Base-by-base conservation (phyloP, 2,888 invertebrate genomes). In the Caenorhabditis auriculariae region DNA sequence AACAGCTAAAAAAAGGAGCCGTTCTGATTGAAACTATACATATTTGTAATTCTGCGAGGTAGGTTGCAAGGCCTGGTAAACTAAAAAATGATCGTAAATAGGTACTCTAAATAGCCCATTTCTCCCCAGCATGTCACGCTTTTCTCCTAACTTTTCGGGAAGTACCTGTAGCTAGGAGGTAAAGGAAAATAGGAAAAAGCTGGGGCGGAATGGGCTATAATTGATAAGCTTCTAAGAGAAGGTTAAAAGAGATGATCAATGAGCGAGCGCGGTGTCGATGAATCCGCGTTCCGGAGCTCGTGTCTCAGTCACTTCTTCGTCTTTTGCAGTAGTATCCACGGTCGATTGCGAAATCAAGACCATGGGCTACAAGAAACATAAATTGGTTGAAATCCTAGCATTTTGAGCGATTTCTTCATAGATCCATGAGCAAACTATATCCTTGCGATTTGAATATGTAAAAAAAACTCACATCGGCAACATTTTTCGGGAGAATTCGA, bases 281-380 rank as follows among this genome's bases (percentile, higher is more conserved):
- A 78, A 78, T 19, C 78, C 78, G 6, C 74, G 60, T 53, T 77
- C 77, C 15, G 75, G 65, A 12, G 57, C 64, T 17, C 74, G 71
- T n/a, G 61, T 60, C 9, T 59, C 62, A 5, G 57, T 26, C 21
- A 6, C 51, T 35, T 69, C 65, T 5, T 59, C 60, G 23, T 62
- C 53, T 28, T 4, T 29, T 3, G 43, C 23, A 0, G 43, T 15
- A 9, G 15, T 43, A 19, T 43, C 29, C 7, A 38, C 51, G 44
- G 48, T 53, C 23, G 43, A 21, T 26, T 67, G 65, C 15, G 60
- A 61, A 17, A 71, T 52, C 9, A 73, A 54, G n/a, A 65, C 57
- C 5, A 73, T 48, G 2, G 73, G 73, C 73, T 73, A 63, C 29
- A 69, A 69, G 47, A 2, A 28, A 41, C 15, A 15, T 2, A 17